phyloP scores from a whole-genome alignment of 2,797 vertebrate genomes.

The Artibeus jamaicensis region DNA sequence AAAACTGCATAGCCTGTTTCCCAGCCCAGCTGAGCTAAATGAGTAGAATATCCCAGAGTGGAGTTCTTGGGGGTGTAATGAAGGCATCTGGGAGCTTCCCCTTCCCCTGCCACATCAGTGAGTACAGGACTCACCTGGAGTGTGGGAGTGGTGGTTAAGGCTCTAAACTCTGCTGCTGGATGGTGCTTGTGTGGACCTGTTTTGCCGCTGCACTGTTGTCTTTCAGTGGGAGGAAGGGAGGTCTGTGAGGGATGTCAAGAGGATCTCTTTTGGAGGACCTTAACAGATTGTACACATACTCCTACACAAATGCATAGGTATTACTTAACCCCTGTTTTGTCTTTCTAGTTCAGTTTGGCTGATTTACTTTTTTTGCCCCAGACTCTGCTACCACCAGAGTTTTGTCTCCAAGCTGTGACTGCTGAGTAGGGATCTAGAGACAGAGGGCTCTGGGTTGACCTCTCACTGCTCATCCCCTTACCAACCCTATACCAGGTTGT shows the following conservation, averaged over 20 bases:
- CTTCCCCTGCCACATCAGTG: neutral
- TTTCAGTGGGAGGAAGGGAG: slow-evolving; percentile 4
- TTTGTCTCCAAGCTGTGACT: neutral
- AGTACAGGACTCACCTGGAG: neutral
- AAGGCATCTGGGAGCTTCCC: neutral
- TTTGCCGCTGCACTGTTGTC: neutral
- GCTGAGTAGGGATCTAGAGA: neutral
- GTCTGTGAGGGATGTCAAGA: neutral
- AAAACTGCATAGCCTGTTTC: neutral
- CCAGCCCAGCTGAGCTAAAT: neutral
- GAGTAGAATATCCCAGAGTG: neutral
- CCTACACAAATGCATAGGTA: neutral
- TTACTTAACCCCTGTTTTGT: neutral
- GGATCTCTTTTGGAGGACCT: neutral
- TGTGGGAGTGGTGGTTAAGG: neutral
- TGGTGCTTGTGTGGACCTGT: neutral
- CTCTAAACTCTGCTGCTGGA: neutral
- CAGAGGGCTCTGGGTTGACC: neutral
- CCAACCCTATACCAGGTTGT: slow-evolving; percentile 84
- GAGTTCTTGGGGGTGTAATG: neutral
- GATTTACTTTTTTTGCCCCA: neutral
- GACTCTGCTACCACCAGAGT: neutral
- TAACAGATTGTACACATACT: fast-evolving
- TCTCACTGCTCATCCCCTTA: neutral
- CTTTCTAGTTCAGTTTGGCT: neutral